Evolutionary conservation across 2,113 vertebrate genomes (phyloP).

Genomic region (Diphyllodes magnificus): DNA sequence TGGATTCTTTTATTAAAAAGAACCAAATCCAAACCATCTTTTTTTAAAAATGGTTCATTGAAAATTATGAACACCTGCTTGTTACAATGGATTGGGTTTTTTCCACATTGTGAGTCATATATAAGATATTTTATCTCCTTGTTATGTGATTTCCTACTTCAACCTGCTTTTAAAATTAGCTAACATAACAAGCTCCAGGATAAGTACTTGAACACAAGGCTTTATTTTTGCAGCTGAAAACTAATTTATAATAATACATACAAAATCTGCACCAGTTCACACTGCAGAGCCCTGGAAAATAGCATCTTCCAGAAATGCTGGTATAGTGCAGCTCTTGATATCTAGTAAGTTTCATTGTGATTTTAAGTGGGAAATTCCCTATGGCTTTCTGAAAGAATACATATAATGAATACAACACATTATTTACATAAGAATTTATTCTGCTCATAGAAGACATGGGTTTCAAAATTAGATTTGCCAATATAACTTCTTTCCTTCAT

Average conservation of each 20-base stretch:
- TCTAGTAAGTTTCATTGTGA: not conserved
- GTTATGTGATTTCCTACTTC: not conserved
- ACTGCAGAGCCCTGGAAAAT: not conserved
- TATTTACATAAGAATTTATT: slow-evolving; percentile 66
- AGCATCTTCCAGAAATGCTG: slow-evolving; percentile 14
- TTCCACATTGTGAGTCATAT: not conserved
- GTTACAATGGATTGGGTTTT: not conserved
- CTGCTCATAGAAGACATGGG: not conserved
- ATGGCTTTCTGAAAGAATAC: not conserved
- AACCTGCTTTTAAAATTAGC: not conserved
- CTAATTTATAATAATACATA: not conserved
- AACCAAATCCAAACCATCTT: not conserved
- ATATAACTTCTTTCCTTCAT: slow-evolving; percentile 2
- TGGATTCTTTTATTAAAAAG: not conserved
- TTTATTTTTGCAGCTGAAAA: not conserved
- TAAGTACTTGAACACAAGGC: not conserved
- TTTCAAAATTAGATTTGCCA: slow-evolving; percentile 58
- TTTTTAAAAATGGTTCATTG: not conserved
- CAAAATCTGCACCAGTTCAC: not conserved
- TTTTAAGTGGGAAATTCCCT: slow-evolving; percentile 47
- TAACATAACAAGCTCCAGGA: not conserved
- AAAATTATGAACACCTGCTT: not conserved
- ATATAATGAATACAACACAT: slow-evolving; percentile 44
- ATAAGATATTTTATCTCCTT: not conserved
- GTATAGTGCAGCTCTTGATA: not conserved